phyloP scores from a whole-genome alignment of 2,797 vertebrate species.

The Oreochromis grahami region DNA sequence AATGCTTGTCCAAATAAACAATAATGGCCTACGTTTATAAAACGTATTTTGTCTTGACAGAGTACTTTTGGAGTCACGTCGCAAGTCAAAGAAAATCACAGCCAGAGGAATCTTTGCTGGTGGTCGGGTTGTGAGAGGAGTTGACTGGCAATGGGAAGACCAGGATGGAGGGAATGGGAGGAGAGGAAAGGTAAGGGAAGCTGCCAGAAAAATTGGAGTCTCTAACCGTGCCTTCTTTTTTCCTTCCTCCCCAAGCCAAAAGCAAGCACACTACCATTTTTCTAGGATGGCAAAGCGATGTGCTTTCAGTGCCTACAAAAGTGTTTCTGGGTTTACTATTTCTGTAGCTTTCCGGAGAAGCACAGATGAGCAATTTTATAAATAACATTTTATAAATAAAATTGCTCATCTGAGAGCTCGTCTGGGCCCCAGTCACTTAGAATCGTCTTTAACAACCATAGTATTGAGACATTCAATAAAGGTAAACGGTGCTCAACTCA shows the following conservation, averaged over 20 bases:
- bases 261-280: neutral
- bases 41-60: slow-evolving; percentile 61
- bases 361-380: neutral
- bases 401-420: neutral
- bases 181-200: slow-evolving; percentile 88
- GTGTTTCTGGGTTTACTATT: neutral
- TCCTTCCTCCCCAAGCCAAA: neutral
- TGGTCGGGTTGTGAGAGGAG: slow-evolving; percentile 94
- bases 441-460: neutral
- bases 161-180: slow-evolving; percentile 98
- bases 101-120: slow-evolving; percentile 97
- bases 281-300: neutral
- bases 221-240: neutral
- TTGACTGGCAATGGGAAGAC: slow-evolving; percentile 99
- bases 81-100: slow-evolving; percentile 99
- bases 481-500: neutral
- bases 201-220: neutral
- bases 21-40: neutral
- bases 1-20: neutral
- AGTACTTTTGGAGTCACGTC: slow-evolving; percentile 95
- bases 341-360: neutral
- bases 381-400: neutral
- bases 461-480: neutral
- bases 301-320: neutral
- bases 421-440: too few species aligned